Evolutionary conservation across 2,797 vertebrate genomes (phyloP), one percentile per base, ranked within the genome.

Genomic region (Antennarius maculatus): DNA sequence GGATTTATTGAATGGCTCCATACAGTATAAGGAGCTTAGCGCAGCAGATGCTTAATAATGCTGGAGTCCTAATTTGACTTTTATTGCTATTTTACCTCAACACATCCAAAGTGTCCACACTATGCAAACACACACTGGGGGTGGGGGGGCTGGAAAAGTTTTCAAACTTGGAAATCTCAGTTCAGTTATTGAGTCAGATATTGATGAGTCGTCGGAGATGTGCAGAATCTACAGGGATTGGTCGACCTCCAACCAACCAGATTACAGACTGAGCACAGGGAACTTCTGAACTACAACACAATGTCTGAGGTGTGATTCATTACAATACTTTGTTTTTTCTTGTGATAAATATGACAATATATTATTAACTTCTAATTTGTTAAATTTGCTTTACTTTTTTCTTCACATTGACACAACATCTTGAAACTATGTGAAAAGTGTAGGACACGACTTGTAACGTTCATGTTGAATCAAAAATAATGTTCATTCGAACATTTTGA

Each of bases 1-100:
- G 46, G 69, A 65, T 71, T 74, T 54, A 78, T 61, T 70, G 48
- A 78, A 54, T 17, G 12, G 23, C 66, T 49, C 11, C 43, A 54
- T 45, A 45, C 43, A 49, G 55, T 18, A 43, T 54, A 68, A 73
- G 76, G 58, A 58, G 59, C 74, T 77, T 46, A 73, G 62, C 5
- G 3, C 67, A 54, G 71, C 57, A 50, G 55, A 64, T 64, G 61
- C 66, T 69, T 67, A 71, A 77, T 79, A 64, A 79, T 63, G 45
- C 50, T 29, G 50, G 56, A 45, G 41, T 53, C 46, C 18, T 72
- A 67, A 77, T 69, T 69, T 69, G 54, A 69, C 66, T 68, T 82
- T 74, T 54, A 62, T 74, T 28, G 17, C n/a, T 43, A 46, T 52
- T 61, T 75, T 67, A 34, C 63, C 54, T 51, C 41, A 54, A 54